These are phyloP conservation scores for Cardiocondyla obscurior DNA, from an alignment of 1,140 invertebrate genomes.

Conservation along the genomic window DNA sequence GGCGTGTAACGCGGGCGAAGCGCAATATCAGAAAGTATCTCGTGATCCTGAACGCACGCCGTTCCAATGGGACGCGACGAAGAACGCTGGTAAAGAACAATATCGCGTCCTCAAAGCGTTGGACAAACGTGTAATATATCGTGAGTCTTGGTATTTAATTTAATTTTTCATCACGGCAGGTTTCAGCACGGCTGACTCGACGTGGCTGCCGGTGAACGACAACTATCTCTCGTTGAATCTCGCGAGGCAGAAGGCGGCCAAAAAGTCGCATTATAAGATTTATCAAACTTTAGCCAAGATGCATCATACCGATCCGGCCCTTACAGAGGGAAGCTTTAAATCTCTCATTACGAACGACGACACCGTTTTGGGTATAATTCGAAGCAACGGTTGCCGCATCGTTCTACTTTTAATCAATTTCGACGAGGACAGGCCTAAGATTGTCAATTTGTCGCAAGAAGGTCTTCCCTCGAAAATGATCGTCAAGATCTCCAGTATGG, in stretches of 20 bases:
- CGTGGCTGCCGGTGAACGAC: conserved; percentile 87
- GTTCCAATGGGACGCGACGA: conserved; percentile 88
- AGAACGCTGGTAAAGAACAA: conserved; percentile 85
- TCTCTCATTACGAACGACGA: conserved; percentile 75
- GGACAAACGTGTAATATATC: not conserved
- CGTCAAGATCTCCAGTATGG: not conserved
- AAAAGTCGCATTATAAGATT: conserved; percentile 83
- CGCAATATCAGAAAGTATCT: conserved; percentile 83
- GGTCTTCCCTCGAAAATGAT: not conserved
- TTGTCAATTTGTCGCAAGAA: conserved; percentile 77
- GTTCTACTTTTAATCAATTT: conserved; percentile 85
- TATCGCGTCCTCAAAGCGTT: not conserved
- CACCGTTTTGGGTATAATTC: conserved; percentile 58
- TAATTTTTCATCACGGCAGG: conserved; percentile 76
- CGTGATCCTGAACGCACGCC: conserved; percentile 89
- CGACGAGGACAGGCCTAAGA: conserved; percentile 68
- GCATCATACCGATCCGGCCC: conserved; percentile 73
- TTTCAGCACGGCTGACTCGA: conserved; percentile 84
- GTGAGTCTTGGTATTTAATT: not conserved
- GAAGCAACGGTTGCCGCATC: conserved; percentile 74
- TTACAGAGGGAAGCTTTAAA: conserved; percentile 79
- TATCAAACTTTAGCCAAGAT: conserved; percentile 82
- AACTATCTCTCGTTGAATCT: conserved; percentile 86
- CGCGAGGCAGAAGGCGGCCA: conserved; percentile 72
- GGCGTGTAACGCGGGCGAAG: conserved; percentile 84